phyloP scores from a whole-genome alignment of 2,797 vertebrate species.

The Epinephelus awoara region DNA sequence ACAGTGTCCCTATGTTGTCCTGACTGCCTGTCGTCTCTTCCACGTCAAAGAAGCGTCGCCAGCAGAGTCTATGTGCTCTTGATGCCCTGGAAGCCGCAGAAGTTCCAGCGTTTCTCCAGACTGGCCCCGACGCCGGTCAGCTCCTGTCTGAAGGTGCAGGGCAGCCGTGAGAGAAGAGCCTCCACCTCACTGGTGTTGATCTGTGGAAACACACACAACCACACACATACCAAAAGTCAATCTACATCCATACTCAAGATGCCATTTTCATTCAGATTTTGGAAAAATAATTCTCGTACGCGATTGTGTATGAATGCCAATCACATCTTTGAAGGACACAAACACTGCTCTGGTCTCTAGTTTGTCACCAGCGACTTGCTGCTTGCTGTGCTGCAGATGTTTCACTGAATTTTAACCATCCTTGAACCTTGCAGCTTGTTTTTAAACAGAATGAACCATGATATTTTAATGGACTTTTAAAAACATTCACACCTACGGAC shows the following conservation, averaged over 20 bases:
- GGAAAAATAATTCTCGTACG: neutral
- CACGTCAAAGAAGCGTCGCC: slow-evolving; percentile 59
- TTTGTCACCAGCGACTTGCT: neutral
- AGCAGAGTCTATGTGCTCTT: slow-evolving; percentile 83
- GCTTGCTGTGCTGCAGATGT: neutral
- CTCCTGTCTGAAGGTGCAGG: slow-evolving; percentile 92
- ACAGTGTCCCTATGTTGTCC: slow-evolving; percentile 33
- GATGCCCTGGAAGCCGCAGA: slow-evolving; percentile 87
- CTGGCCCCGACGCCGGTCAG: slow-evolving; percentile 88
- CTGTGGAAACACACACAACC: slow-evolving; percentile 69
- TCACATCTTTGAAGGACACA: neutral
- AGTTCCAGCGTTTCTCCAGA: slow-evolving; percentile 90
- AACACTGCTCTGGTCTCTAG: neutral
- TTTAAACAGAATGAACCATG: neutral
- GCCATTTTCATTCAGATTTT: neutral
- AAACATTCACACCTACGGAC: too few species aligned
- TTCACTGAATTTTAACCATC: neutral
- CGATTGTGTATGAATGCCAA: slow-evolving; percentile 2
- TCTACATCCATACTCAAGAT: neutral
- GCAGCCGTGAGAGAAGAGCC: slow-evolving; percentile 89
- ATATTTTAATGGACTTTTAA: neutral
- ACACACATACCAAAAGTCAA: neutral
- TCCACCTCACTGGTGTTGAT: slow-evolving; percentile 92
- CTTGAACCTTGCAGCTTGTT: neutral
- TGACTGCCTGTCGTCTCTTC: slow-evolving; percentile 72